Conservation (phyloP, 1,140 invertebrate genomes). For the Drosophila kanapiae region DNA sequence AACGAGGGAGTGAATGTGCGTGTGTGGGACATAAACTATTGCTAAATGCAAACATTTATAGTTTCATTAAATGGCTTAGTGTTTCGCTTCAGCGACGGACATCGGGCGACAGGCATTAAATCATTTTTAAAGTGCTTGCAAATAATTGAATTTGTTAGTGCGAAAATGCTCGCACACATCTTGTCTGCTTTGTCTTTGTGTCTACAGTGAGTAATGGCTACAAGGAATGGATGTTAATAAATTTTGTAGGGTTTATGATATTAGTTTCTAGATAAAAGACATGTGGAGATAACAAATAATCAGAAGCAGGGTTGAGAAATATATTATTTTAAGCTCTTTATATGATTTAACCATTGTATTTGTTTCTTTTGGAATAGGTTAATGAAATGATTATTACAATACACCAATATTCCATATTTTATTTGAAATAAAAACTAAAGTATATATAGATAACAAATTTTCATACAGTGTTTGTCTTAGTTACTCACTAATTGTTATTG, state of each 20-base stretch:
- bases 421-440: too few species aligned
- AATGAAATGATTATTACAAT: too few species aligned
- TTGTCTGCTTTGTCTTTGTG: conserved; percentile 14
- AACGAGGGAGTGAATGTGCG: conserved; percentile 11
- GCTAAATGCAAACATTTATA: conserved; percentile 70
- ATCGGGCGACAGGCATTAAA: conserved; percentile 64
- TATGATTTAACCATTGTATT: too few species aligned
- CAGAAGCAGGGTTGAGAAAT: too few species aligned
- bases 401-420: too few species aligned
- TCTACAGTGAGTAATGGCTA: background rate
- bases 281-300: too few species aligned
- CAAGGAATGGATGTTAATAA: background rate
- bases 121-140: conserved; percentile 75
- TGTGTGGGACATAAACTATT: conserved; percentile 63
- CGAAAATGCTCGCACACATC: conserved; percentile 48
- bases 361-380: too few species aligned
- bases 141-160: conserved; percentile 71
- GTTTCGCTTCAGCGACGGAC: conserved; percentile 37
- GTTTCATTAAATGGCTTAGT: conserved; percentile 76
- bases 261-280: background rate
- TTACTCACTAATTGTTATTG: background rate
- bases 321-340: too few species aligned
- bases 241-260: too few species aligned
- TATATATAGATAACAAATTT: background rate
- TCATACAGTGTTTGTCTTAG: background rate